Evolutionary conservation across 1,140 invertebrate genomes (phyloP), one percentile per base, ranked within the genome.

Genomic region (Bombus vancouverensis): DNA sequence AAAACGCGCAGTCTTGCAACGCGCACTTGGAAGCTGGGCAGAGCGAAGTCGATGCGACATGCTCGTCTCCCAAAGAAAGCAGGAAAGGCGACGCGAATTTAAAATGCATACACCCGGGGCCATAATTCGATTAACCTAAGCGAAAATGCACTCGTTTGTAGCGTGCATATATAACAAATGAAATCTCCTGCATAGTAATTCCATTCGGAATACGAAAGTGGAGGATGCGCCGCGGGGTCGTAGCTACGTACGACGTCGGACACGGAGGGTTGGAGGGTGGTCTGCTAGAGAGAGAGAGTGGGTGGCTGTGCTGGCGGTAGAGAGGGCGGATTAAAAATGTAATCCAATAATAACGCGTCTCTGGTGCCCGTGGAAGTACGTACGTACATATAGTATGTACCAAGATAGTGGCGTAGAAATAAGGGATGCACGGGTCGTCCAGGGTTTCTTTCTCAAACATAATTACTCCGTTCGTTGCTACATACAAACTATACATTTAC

Each of bases 311-410:
- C 85, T 81, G 83, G 87, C 81, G 85, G 88, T 85, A 89, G 91
- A 91, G 94, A 93, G 94, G 93, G 92, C 92, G 94, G 94, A 95
- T 95, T 95, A 95, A 95, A 95, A 95, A 95, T 95, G 94, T 95
- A 95, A 95, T 95, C 94, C 94, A 95, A 95, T 95, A 95, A 95
- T 95, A 94, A 95, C 94, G 93, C 93, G 94, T 94, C 94, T 94
- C 94, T 93, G 93, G 94, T 93, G 92, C 93, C 92, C 93, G 93
- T 93, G 92, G 91, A 93, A 93, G 93, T 93, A 93, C 90, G 90
- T 93, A 91, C 86, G 92, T 90, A 91, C 88, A 83, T 88, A 90
- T 84, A 87, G 81, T 82, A 87, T 80, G 81, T 87, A 80, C 71
- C 39, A 59, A 87, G 85, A 89, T 89, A 91, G 89, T 87, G 87